Evolutionary conservation across 37 sponge, comb jelly and placozoan species (phyloP).

Genomic region (Sycon ciliatum): DNA sequence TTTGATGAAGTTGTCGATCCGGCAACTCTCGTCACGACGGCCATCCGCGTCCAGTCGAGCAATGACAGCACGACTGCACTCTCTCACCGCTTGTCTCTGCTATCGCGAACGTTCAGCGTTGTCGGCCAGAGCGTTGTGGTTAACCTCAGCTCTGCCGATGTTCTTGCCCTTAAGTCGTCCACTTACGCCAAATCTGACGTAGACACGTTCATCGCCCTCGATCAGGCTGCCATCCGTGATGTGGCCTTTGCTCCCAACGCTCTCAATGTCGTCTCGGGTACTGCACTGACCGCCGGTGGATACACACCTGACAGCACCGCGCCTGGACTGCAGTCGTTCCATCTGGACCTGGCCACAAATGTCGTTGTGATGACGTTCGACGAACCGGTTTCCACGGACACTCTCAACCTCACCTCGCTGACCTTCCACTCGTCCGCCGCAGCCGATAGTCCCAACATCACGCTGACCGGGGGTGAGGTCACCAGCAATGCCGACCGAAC

Average conservation of each 20-base stretch:
- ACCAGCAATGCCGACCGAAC: background rate
- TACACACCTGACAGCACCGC: conserved; percentile 42
- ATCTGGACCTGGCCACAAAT: conserved; percentile 55
- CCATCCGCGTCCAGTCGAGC: conserved; percentile 56
- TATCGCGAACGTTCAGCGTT: background rate
- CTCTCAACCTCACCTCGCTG: background rate
- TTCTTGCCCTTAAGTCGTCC: conserved; percentile 36
- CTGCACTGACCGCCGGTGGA: conserved; percentile 27
- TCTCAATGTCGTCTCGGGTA: background rate
- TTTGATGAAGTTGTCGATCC: conserved; percentile 77
- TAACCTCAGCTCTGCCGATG: conserved; percentile 38
- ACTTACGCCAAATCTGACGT: conserved; percentile 47
- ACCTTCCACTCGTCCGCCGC: background rate
- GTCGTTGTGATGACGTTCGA: conserved; percentile 53
- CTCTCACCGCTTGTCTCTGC: conserved; percentile 2
- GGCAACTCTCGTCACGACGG: conserved; percentile 47
- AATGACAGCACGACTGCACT: conserved; percentile 42
- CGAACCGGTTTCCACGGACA: conserved; percentile 58
- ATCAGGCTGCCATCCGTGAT: conserved; percentile 43
- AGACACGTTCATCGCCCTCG: conserved; percentile 50
- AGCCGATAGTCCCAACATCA: background rate
- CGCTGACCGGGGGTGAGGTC: background rate
- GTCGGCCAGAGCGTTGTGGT: conserved; percentile 38
- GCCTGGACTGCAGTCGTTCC: conserved; percentile 40
- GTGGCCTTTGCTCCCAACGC: conserved; percentile 53